Base-by-base conservation (phyloP, 2,113 vertebrate genomes). In the Sardina pilchardus region DNA sequence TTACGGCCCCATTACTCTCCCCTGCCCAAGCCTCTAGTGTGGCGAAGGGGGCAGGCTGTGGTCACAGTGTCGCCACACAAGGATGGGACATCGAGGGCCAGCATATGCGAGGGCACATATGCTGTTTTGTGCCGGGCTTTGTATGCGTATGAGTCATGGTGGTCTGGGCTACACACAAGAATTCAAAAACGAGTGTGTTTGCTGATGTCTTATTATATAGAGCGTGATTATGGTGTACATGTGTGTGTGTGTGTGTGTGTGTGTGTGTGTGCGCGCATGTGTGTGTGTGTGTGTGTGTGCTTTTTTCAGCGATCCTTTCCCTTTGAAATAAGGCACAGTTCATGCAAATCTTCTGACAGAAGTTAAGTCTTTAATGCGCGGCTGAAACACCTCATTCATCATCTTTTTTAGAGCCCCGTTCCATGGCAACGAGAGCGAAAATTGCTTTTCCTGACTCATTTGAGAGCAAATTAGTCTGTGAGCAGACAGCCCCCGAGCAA, bases 371-470 rank as follows among this genome's bases (percentile, higher is more conserved):
- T 78, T 78, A 78, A 78, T 78, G 71, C 39, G 71, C 26, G 3
- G 71, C 71, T 39, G 48, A 81, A 85, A 42, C 24, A 82, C 21
- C 48, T 56, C 53, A 19, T 81, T 56, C 80, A 63, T 85, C 3
- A 67, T 24, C 71, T 81, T 78, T 67, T 67, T 84, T 53, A 80
- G 36, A 71, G 53, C 81, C 63, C 71, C 44, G 81, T 59, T 82
- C 81, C 43, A 63, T 81, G 67, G 63, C 47, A 78, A 86, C 82
- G 44, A 71, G 7, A 45, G 85, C 83, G 85, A 14, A 88, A 88
- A 88, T 56, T 78, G 34, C 48, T 87, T 86, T 86, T 85, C 84
- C 83, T 81, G 85, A 85, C 82, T 88, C 78, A 89, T 88, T 89
- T 89, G 78, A 84, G 50, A 89, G 85, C 84, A 85, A 88, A 90